Percentiles rank a stretch among this genome's conserved stretches.
phyloP scores from a whole-genome alignment of 2,888 invertebrate species.

The Conomelus anceps region DNA sequence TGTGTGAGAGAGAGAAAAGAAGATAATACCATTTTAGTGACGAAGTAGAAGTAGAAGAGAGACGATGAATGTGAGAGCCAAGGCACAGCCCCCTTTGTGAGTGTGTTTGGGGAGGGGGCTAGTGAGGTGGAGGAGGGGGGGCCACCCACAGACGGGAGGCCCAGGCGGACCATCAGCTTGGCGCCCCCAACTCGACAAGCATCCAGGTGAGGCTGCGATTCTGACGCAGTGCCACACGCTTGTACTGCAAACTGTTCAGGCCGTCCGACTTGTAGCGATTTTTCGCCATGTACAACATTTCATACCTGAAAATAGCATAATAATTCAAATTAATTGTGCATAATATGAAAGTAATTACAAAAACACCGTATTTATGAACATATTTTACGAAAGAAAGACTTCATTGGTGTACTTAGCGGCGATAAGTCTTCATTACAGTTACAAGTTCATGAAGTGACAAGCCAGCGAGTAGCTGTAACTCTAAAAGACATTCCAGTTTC shows the following conservation, averaged over 20 bases:
- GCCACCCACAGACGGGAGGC: slow-evolving; percentile 23
- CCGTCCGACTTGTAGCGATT: slow-evolving; percentile 81
- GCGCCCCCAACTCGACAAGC: slow-evolving; percentile 64
- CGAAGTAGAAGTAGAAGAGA: background rate
- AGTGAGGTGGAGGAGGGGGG: background rate
- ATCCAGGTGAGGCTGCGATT: slow-evolving; percentile 77
- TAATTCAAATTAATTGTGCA: no score
- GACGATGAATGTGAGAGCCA: background rate
- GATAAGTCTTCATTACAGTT: no score
- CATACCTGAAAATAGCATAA: slow-evolving; percentile 71
- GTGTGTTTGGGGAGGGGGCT: no score
- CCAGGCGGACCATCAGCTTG: slow-evolving; percentile 60
- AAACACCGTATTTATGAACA: no score
- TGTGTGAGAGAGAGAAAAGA: no score
- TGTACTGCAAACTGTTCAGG: slow-evolving; percentile 75
- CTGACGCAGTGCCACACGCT: slow-evolving; percentile 57
- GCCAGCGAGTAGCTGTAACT: no score
- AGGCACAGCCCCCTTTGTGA: background rate
- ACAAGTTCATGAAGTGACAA: no score
- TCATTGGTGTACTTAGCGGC: no score
- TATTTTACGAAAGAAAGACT: no score
- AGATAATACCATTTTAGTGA: no score
- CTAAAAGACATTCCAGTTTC: no score
- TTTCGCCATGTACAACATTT: slow-evolving; percentile 74
- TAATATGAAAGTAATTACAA: background rate